Conservation (phyloP, 2,888 invertebrate genomes). For the Seira ritae region DNA sequence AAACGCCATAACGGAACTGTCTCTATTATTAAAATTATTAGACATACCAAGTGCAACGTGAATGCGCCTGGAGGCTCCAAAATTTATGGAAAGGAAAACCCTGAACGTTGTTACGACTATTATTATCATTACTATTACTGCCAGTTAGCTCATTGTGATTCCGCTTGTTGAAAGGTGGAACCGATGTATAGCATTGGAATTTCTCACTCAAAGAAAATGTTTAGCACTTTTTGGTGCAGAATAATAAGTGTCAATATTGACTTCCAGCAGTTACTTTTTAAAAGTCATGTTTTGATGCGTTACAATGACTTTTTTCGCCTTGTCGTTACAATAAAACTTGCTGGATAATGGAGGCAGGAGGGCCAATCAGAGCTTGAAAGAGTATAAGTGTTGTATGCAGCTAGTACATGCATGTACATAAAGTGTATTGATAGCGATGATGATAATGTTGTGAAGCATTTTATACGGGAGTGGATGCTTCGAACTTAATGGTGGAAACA, state of each 20-base stretch:
- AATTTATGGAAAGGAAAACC: background rate
- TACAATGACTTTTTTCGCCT: background rate
- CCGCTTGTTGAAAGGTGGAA: background rate
- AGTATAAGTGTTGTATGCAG: too few species aligned
- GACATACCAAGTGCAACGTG: background rate
- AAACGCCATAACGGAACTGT: background rate
- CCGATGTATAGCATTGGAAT: background rate
- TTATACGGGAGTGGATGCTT: too few species aligned
- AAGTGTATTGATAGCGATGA: background rate
- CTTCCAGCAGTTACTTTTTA: background rate
- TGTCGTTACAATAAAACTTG: background rate
- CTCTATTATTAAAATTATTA: too few species aligned
- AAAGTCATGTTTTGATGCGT: background rate
- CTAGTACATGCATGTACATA: too few species aligned
- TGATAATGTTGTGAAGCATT: background rate
- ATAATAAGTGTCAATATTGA: conserved; percentile 6
- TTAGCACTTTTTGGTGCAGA: background rate
- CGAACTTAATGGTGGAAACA: too few species aligned
- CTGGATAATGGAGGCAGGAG: too few species aligned
- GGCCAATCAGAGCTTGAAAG: too few species aligned
- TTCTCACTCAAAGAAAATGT: background rate
- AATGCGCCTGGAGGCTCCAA: background rate
- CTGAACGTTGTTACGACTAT: background rate
- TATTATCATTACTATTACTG: background rate
- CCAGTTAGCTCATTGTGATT: background rate